Evolutionary conservation across 2,113 vertebrate species (phyloP), one percentile per base, ranked within the genome.

Genomic region (Acinonyx jubatus): DNA sequence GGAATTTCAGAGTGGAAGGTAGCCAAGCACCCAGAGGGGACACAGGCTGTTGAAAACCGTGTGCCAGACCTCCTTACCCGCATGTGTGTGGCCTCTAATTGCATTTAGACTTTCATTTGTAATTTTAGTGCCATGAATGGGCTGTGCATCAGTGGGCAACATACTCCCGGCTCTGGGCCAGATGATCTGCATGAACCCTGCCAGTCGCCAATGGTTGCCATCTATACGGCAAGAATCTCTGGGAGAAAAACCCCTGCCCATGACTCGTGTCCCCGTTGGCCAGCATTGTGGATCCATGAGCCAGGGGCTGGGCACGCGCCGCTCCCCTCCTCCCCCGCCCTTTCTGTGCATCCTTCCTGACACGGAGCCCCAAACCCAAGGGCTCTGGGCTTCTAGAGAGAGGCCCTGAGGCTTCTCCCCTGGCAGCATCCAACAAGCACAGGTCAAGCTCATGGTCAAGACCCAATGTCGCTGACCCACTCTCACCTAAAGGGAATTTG

Each of bases 401-500:
- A 16, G 33, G 3, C 13, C 27, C n/a, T 1, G 2, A 31, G 29
- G n/a, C 27, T 23, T 55, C 33, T 74, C 36, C 18, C 7, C 48
- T 4, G 55, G 74, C 90, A 81, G 73, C 45, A 14, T 25, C 66
- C 23, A 10, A 8, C 65, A 33, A 13, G 31, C 3, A 1, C 15
- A 85, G 33, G 12, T 31, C 86, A 48, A 66, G n/a, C 21, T 52
- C 90, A 16, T 0, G 10, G 78, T 36, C 66, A 55, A 55, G 48
- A 55, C 55, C 94, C 81, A 45, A 74, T 3, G 71, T 65, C 25
- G 5, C 88, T 15, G 57, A 45, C 66, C 48, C 9, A 2, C 57
- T 78, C 92, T 96, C 94, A 81, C 48, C 27, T 9, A 0, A 45
- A 61, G 96, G 76, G 88, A 94, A 94, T 94, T 41, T 38, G 41